Evolutionary conservation across 1,140 invertebrate species (phyloP), one percentile per base, ranked within the genome.

Genomic region (Parasteatoda tepidariorum): DNA sequence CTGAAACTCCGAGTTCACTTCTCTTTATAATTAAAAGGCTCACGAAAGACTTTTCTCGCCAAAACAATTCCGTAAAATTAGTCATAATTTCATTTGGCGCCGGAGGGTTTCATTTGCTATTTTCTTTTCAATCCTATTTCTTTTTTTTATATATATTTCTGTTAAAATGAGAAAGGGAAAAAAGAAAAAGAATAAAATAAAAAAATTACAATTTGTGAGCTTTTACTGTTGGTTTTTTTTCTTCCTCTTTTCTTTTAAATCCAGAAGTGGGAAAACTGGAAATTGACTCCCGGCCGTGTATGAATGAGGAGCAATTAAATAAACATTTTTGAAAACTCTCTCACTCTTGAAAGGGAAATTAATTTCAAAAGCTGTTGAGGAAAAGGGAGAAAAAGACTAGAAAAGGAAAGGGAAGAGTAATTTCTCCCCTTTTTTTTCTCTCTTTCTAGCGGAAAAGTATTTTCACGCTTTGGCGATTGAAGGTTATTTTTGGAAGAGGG

Each of bases 1-100:
- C 33, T 22, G 7, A 4, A 34, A n/a, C 30, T 26, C 7, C 0
- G 7, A 4, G 9, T 33, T 7, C 22, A 28, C 28, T 24, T 28
- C 68, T 22, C 30, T 64, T 38, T 24, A 24, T 54, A 54, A 54
- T 71, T 54, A 71, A 71, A 55, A 68, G n/a, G 41, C 18, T 48
- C 38, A 18, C 18, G 38, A 48, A 48, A 48, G 18, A 18, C 9
- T 48, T 48, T 48, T 22, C 22, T 38, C 38, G 3, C 38, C 11
- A 24, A 55, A 71, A 71, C 48, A 54, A 71, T 71, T 71, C 68
- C 31, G n/a, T 38, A 55, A 71, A 71, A 71, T 71, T 71, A 71
- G 68, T 71, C 68, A 71, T 71, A 71, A 71, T 71, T 71, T 71
- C 68, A 71, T 71, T 71, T 71, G 31, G 2, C 28, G 41, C 68